A percentile compares a stretch with the other conserved stretches of the same genome.
Evolutionary conservation across 2,888 invertebrate genomes (phyloP).

Genomic region (Dynastes grantii): DNA sequence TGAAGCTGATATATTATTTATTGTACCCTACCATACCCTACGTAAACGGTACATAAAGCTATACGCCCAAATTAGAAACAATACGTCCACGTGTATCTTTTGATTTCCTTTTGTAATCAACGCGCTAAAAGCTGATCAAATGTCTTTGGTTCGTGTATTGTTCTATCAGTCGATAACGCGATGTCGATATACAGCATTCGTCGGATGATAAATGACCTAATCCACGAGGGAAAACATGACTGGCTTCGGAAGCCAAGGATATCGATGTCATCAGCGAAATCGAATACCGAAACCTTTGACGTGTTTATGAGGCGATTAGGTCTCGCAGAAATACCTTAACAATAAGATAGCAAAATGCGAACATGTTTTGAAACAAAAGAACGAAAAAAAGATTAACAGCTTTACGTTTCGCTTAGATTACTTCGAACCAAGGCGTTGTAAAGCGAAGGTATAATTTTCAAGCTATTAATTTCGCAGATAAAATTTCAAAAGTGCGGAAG

Average conservation of each 20-base stretch:
- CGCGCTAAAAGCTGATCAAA: constrained; percentile 6
- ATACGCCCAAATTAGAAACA: background rate
- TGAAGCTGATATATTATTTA: too few relatives aligned
- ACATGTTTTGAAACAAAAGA: constrained; percentile 6
- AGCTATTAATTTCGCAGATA: background rate
- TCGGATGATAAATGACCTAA: constrained; percentile 40
- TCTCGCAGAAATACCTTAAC: constrained; percentile 5
- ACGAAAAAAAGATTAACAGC: background rate
- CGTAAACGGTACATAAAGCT: too few relatives aligned
- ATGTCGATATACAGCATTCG: background rate
- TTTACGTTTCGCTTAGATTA: constrained; percentile 3
- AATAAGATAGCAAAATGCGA: background rate
- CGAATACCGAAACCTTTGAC: constrained; percentile 43
- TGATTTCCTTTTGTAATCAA: background rate
- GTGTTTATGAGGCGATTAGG: constrained; percentile 38
- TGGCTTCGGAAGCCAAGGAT: constrained; percentile 43
- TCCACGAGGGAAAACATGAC: constrained; percentile 20
- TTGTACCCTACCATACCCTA: too few relatives aligned
- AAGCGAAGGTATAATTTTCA: background rate
- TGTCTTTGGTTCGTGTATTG: background rate
- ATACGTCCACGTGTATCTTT: background rate
- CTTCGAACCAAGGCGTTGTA: background rate
- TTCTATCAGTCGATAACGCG: constrained; percentile 3
- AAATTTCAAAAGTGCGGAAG: background rate
- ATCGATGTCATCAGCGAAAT: constrained; percentile 34